Conservation (phyloP, 2,113 vertebrate genomes). For the Mohoua ochrocephala region DNA sequence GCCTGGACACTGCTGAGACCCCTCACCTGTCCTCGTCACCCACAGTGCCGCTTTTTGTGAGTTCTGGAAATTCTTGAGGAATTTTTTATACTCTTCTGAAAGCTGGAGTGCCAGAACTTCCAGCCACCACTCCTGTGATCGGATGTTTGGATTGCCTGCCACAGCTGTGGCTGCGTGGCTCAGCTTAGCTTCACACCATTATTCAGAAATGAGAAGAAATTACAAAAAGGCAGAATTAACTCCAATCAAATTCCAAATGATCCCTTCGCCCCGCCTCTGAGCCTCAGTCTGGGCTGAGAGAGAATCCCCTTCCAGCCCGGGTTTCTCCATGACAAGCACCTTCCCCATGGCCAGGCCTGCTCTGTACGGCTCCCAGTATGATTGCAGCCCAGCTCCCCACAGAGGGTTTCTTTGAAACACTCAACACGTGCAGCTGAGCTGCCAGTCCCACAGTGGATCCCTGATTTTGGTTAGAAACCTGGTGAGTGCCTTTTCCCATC, state of each 20-base stretch:
- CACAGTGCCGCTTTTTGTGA: background rate
- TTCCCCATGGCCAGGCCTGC: background rate
- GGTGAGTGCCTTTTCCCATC: background rate
- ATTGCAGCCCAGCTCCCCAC: background rate
- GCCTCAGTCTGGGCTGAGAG: too few species aligned
- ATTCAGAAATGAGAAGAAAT: background rate
- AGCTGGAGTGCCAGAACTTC: background rate
- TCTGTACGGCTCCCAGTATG: background rate
- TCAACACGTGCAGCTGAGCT: fast-evolving
- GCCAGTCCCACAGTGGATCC: background rate
- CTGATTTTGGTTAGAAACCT: background rate
- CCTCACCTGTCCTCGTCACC: background rate
- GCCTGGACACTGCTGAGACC: background rate
- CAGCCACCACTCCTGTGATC: background rate
- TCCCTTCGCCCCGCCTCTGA: background rate
- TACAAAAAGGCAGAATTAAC: background rate
- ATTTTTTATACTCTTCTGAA: background rate
- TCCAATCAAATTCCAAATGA: background rate
- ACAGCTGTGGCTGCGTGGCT: background rate
- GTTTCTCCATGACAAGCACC: background rate
- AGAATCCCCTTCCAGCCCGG: background rate
- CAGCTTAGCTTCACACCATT: background rate
- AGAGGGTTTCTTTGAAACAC: too few species aligned
- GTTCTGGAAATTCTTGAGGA: background rate
- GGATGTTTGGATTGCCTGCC: background rate